A percentile compares a stretch with the other conserved stretches of the same genome.
Evolutionary conservation across 2,888 invertebrate species (phyloP).

Genomic region (Tetranychus piercei): DNA sequence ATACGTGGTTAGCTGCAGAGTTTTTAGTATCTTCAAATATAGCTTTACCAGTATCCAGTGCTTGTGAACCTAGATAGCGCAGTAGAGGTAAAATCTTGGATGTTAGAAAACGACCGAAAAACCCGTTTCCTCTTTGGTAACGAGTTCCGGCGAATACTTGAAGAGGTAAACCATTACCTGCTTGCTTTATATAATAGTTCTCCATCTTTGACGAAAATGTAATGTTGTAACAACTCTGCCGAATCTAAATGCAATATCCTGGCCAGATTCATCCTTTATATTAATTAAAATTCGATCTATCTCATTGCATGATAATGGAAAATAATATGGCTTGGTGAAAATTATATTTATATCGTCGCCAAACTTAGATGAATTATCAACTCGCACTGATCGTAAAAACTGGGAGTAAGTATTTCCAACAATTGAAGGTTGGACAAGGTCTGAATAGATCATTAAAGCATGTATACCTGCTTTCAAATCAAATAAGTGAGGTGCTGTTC

Average conservation of each 20-base stretch:
- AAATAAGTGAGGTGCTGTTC: no score
- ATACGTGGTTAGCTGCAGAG: no score
- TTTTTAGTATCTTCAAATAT: not conserved
- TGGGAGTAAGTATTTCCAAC: slow-evolving; percentile 3
- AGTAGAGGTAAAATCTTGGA: not conserved
- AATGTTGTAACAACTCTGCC: no score
- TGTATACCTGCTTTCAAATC: not conserved
- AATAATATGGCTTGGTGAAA: slow-evolving; percentile 8
- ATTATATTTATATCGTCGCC: not conserved
- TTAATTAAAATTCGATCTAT: no score
- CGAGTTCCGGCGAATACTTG: slow-evolving; percentile 3
- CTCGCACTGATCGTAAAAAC: slow-evolving; percentile 6
- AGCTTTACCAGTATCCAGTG: not conserved
- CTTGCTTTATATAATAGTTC: slow-evolving; percentile 11
- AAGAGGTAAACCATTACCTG: not conserved
- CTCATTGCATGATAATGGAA: not conserved
- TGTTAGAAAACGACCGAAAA: slow-evolving; percentile 3
- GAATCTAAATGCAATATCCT: no score
- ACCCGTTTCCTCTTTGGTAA: slow-evolving; percentile 14
- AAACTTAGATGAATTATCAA: not conserved
- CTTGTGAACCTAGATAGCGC: not conserved
- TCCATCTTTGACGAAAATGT: not conserved
- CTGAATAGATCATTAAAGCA: slow-evolving; percentile 8
- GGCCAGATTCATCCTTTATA: no score
- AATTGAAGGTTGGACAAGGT: slow-evolving; percentile 4